Base-by-base conservation (phyloP, 2,113 vertebrate species). In the Lepus americanus region DNA sequence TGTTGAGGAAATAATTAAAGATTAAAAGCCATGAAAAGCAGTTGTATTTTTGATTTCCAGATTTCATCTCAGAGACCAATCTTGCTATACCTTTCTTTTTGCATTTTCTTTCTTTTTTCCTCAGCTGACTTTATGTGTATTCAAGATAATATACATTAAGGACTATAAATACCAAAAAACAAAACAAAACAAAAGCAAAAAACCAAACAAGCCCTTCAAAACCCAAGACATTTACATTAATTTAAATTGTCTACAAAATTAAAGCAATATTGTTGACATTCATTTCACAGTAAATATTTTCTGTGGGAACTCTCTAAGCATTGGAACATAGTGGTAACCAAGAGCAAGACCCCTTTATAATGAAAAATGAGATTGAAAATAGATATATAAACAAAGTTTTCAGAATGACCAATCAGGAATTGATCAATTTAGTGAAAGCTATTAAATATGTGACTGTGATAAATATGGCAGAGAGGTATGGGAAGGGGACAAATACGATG, bases 21-120 rank as follows among this genome's bases (percentile, higher is more conserved):
- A 64, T 92, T 90, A 87, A 90, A 88, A 89, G 64, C 74, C 77
- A 72, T 87, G 55, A 6, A 44, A 85, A 82, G 2, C 27, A 61
- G 55, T 55, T 94, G 53, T 8, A 87, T 90, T 81, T 80, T 49
- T 87, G 82, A 70, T 64, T 49, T n/a, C 9, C 19, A 89, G 78
- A 55, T 16, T 14, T 14, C 55, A 16, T 59, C 13, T 59, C 55
- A 44, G 44, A 44, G 44, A 44, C 44, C 44, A 44, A 44, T 44
- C 44, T 44, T 44, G 44, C 44, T 44, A 44, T 44, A 44, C 44
- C 44, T 44, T 19, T 59, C 53, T 31, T 67, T 67, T 92, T 74
- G 13, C 31, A 29, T 82, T 63, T 20, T 2, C 29, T 51, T 64
- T 29, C 25, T 31, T 84, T 66, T 84, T 92, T 72, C 16, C 19